phyloP scores from a whole-genome alignment of 1,140 invertebrate species.

The Trichonephila clavata region DNA sequence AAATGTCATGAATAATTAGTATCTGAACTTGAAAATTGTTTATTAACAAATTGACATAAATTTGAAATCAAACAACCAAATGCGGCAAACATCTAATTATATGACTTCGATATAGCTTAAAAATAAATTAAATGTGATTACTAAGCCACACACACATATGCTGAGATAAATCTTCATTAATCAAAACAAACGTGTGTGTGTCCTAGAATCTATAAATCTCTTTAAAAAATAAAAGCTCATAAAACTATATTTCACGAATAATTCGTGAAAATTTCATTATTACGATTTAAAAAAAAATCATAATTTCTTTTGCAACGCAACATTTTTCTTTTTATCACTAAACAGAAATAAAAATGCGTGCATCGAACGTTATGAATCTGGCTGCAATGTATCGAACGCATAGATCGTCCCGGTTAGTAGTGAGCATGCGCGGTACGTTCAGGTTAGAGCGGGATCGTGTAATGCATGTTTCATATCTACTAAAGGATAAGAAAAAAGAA shows the following conservation, averaged over 20 bases:
- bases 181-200: background rate
- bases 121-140: too few species aligned
- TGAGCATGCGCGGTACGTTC: background rate
- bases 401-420: background rate
- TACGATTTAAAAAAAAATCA: background rate
- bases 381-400: slow-evolving; percentile 41
- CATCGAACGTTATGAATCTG: slow-evolving; percentile 13
- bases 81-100: too few species aligned
- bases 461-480: slow-evolving; percentile 40
- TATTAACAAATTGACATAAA: too few species aligned
- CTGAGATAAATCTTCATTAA: too few species aligned
- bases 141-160: too few species aligned
- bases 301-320: background rate
- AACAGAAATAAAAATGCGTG: slow-evolving; percentile 10
- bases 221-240: background rate
- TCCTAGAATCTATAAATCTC: too few species aligned
- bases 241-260: background rate
- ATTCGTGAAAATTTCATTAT: background rate
- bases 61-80: too few species aligned
- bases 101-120: too few species aligned
- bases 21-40: too few species aligned
- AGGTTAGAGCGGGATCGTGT: background rate
- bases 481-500: slow-evolving; percentile 1
- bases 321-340: background rate
- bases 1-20: too few species aligned